A percentile compares a stretch with the other conserved stretches of the same genome.
These are phyloP conservation scores for Mythimna albipuncta DNA, from an alignment of 2,888 invertebrate species.

Conservation along the genomic window DNA sequence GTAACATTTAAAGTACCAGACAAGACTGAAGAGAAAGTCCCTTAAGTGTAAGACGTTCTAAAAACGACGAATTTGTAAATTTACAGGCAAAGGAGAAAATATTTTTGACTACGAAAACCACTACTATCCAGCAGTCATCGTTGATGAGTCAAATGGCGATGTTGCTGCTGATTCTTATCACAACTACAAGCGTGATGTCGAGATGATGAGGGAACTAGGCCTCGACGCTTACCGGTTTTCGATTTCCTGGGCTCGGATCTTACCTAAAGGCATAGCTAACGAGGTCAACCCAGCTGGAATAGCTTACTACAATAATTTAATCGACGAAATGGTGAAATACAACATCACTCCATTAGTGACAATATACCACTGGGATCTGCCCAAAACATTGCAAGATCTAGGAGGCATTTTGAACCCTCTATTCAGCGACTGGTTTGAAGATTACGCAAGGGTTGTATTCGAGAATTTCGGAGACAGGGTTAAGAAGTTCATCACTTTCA, in stretches of 20 bases:
- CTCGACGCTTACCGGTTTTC: conserved; percentile 89
- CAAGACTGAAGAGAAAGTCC: too few species aligned
- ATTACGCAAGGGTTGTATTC: conserved; percentile 84
- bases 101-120: conserved; percentile 76
- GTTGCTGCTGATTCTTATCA: conserved; percentile 91
- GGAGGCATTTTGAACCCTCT: conserved; percentile 87
- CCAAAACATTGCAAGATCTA: conserved; percentile 86
- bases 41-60: too few species aligned
- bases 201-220: conserved; percentile 82
- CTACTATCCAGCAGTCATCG: conserved; percentile 64
- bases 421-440: conserved; percentile 84
- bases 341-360: conserved; percentile 91
- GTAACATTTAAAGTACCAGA: too few species aligned
- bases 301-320: conserved; percentile 91
- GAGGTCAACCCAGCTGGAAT: conserved; percentile 91
- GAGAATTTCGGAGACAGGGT: conserved; percentile 85
- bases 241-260: conserved; percentile 91
- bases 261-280: conserved; percentile 90
- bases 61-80: too few species aligned
- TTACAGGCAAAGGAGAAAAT: conserved; percentile 72
- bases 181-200: conserved; percentile 89
- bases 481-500: conserved; percentile 90
- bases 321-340: conserved; percentile 90
- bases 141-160: conserved; percentile 87
- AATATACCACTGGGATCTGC: conserved; percentile 89